Conservation (phyloP, 1,140 invertebrate genomes). For the Drosophila simulans region DNA sequence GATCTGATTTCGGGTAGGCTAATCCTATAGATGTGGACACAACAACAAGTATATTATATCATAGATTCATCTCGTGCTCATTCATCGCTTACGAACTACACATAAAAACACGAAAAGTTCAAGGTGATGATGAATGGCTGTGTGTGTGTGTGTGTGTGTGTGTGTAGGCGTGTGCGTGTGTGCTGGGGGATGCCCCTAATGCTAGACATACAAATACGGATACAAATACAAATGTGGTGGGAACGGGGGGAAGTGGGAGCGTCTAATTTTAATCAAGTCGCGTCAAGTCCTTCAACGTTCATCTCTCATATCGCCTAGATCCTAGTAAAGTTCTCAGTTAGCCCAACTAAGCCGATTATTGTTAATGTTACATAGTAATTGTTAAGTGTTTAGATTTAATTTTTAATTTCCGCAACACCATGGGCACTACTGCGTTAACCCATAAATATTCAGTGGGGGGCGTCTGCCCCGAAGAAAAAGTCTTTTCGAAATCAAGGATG, state of each 20-base stretch:
- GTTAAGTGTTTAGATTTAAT: conserved; percentile 23
- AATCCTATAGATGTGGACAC: conserved; percentile 62
- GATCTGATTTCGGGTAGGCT: conserved; percentile 17
- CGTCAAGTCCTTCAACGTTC: conserved; percentile 49
- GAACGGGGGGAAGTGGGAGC: conserved; percentile 13
- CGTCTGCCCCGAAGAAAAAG: conserved; percentile 53
- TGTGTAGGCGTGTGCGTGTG: conserved; percentile 12
- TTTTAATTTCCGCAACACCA: conserved; percentile 14
- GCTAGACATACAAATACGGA: conserved; percentile 40
- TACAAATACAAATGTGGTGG: conserved; percentile 34
- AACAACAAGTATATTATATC: conserved; percentile 65
- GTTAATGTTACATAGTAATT: conserved; percentile 49
- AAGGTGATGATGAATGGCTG: conserved; percentile 25
- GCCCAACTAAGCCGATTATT: conserved; percentile 49
- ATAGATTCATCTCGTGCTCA: conserved; percentile 9
- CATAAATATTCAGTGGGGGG: conserved; percentile 26
- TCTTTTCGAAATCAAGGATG: conserved; percentile 71
- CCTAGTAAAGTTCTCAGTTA: conserved; percentile 38
- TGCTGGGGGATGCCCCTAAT: conserved; percentile 29
- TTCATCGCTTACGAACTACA: conserved; percentile 42
- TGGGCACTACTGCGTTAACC: conserved; percentile 29
- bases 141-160: too few relatives aligned
- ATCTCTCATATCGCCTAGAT: conserved; percentile 46
- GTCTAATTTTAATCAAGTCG: conserved; percentile 48
- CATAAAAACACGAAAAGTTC: conserved; percentile 47